Percentiles rank a stretch among this genome's conserved stretches.
phyloP scores from a whole-genome alignment of 2,113 vertebrate genomes.

The Tachysurus fulvidraco region DNA sequence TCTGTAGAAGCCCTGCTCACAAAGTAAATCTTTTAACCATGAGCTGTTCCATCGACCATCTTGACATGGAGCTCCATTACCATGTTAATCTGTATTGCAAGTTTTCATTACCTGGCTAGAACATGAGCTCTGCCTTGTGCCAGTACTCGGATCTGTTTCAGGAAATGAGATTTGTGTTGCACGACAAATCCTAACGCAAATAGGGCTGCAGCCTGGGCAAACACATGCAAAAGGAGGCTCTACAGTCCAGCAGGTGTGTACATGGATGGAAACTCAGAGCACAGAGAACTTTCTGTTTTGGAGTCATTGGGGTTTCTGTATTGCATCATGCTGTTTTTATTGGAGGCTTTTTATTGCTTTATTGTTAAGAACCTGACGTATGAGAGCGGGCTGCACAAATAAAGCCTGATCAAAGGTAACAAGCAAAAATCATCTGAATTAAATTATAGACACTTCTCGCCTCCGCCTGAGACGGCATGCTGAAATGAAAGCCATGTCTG shows the following conservation, averaged over 20 bases:
- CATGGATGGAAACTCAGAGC: neutral
- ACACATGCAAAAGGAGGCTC: neutral
- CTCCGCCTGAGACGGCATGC: constrained; percentile 11
- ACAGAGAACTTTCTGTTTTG: neutral
- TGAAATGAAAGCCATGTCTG: constrained; percentile 40
- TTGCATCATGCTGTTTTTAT: neutral
- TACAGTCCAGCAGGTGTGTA: constrained; percentile 49
- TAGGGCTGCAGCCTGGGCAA: constrained; percentile 23
- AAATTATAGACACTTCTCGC: constrained; percentile 18
- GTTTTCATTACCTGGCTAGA: constrained; percentile 1
- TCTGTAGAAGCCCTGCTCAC: neutral
- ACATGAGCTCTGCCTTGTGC: constrained; percentile 26
- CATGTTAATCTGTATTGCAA: neutral
- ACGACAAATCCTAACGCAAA: constrained; percentile 42
- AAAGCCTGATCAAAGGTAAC: constrained; percentile 27
- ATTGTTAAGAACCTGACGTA: constrained; percentile 19
- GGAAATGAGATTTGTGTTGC: constrained; percentile 36
- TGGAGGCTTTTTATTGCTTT: constrained; percentile 22
- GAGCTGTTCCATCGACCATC: neutral
- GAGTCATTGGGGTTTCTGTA: neutral
- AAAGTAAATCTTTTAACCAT: neutral
- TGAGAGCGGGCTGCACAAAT: constrained; percentile 8
- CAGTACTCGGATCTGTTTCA: constrained; percentile 39
- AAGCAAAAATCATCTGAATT: constrained; percentile 42
- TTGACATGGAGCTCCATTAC: neutral